phyloP scores from a whole-genome alignment of 2,113 vertebrate species.

The Boulengeromyrus knoepffleri region DNA sequence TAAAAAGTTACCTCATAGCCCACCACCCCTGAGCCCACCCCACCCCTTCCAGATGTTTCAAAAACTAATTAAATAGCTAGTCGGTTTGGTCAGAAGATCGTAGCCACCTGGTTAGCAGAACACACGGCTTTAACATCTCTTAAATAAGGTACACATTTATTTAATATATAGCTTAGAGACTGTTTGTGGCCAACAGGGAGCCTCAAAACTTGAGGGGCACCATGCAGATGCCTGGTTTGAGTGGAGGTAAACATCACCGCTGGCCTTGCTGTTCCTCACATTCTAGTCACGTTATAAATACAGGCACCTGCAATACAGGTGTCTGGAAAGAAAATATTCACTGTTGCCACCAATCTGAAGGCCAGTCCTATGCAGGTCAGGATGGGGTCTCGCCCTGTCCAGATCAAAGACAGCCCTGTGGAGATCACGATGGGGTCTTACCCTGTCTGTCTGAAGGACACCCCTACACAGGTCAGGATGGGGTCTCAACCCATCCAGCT shows the following conservation, averaged over 20 bases:
- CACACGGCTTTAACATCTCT: neutral
- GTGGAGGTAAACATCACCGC: neutral
- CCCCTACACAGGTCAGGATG: neutral
- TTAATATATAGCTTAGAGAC: neutral
- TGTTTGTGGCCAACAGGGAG: neutral
- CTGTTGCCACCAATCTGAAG: neutral
- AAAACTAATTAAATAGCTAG: neutral
- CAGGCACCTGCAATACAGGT: neutral
- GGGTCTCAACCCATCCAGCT: neutral
- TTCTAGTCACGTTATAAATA: neutral
- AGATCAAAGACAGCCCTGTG: no score
- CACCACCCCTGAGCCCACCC: neutral
- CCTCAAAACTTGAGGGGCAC: neutral
- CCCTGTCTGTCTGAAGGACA: slow-evolving; percentile 15
- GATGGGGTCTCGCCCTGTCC: no score
- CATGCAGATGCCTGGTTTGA: neutral
- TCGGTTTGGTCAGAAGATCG: neutral
- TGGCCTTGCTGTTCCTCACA: neutral
- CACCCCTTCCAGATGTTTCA: neutral
- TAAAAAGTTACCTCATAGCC: neutral
- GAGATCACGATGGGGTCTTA: neutral
- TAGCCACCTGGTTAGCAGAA: neutral
- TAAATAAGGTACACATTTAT: neutral
- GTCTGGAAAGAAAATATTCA: neutral
- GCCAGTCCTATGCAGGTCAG: neutral